A percentile compares a stretch with the other conserved stretches of the same genome.
phyloP scores from a whole-genome alignment of 2,888 invertebrate species.

The Eurois occulta region DNA sequence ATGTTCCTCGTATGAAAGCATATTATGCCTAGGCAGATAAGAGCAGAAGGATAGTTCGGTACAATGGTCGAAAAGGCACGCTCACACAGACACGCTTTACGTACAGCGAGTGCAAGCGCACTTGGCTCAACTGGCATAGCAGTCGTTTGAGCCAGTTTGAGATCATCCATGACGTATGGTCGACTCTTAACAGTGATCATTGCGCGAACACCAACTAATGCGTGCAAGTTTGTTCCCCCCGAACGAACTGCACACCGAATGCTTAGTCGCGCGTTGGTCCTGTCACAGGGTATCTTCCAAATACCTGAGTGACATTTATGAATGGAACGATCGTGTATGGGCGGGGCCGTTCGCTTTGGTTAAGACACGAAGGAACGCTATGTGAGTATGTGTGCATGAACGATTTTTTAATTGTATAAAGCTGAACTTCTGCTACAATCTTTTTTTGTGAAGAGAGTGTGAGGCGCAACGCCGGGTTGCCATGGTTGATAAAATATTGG shows the following conservation, averaged over 20 bases:
- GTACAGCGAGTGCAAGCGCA: background rate
- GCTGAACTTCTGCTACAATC: constrained; percentile 1
- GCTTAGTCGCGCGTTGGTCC: background rate
- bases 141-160: background rate
- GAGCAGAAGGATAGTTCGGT: constrained; percentile 8
- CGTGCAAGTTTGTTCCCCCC: background rate
- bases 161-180: background rate
- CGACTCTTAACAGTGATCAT: background rate
- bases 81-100: background rate
- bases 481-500: constrained; percentile 34
- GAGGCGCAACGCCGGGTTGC: constrained; percentile 20
- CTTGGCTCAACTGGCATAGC: background rate
- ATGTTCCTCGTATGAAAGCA: constrained; percentile 46
- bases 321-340: background rate
- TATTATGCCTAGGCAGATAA: constrained; percentile 1
- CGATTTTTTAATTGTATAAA: background rate
- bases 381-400: background rate
- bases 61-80: background rate
- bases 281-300: background rate
- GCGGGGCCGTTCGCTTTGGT: background rate
- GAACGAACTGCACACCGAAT: background rate
- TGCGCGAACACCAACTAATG: background rate
- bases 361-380: background rate
- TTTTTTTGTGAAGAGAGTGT: background rate
- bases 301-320: background rate